Evolutionary conservation across 1,140 invertebrate species (phyloP).

Genomic region (Dreissena polymorpha): DNA sequence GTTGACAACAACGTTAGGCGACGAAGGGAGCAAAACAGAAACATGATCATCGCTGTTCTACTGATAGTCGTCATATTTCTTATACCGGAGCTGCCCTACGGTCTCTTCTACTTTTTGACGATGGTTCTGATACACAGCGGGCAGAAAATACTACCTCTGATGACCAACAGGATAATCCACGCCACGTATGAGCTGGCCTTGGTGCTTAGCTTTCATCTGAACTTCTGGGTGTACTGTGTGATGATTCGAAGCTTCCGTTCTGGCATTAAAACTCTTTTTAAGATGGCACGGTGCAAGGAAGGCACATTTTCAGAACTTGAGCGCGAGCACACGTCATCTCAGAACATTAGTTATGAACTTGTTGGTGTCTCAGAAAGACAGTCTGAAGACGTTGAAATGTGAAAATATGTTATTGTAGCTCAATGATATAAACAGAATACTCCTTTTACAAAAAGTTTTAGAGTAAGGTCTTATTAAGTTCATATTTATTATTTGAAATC

Average conservation of each 20-base stretch:
- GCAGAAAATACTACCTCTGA: constrained; percentile 16
- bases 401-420: too few relatives aligned
- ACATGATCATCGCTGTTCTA: constrained; percentile 28
- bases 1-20: not conserved
- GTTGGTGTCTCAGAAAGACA: constrained; percentile 19
- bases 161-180: constrained; percentile 33
- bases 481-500: too few relatives aligned
- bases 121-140: constrained; percentile 6
- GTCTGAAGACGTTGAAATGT: too few relatives aligned
- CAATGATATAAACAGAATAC: too few relatives aligned
- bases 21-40: not conserved
- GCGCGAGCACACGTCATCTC: constrained; percentile 9
- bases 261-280: constrained; percentile 7
- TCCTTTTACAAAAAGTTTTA: too few relatives aligned
- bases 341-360: constrained; percentile 55
- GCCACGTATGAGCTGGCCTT: constrained; percentile 22
- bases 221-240: constrained; percentile 50
- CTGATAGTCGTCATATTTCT: constrained; percentile 34
- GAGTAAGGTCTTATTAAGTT: too few relatives aligned
- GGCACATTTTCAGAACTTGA: constrained; percentile 8
- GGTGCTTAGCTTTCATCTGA: constrained; percentile 43
- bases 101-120: constrained; percentile 32
- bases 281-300: not conserved
- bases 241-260: constrained; percentile 19
- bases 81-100: constrained; percentile 41